Base-by-base conservation (phyloP, 2,797 vertebrate species). In the Semaprochilodus insignis region DNA sequence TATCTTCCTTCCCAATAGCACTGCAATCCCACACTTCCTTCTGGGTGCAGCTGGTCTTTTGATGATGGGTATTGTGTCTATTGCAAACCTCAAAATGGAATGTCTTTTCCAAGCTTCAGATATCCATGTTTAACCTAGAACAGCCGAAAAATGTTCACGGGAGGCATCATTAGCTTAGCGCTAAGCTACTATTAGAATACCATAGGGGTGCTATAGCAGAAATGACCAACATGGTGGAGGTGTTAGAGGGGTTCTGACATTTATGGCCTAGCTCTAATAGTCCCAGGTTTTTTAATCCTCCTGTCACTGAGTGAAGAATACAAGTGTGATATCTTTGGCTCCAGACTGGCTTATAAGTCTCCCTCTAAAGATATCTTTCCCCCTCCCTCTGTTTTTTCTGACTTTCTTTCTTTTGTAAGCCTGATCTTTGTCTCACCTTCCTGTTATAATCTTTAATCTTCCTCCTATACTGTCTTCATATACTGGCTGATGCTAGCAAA, bases 271-370 rank as follows among this genome's bases (percentile, higher is more conserved):
- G 19, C 40, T 48, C 44, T 48, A 16, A 59, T n/a, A n/a, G 55
- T 59, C 7, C 44, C 36, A 70, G 36, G 44, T 21, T 36, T 11
- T 15, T n/a, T 44, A 44, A 23, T 70, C 40, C 19, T 44, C 11
- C 19, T n/a, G n/a, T n/a, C 23, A 40, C 10, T 10, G 44, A 10
- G 10, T 48, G 44, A 48, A 69, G 66, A 69, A 69, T 69, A 44
- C 1, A 31, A 70, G 13, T 11, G 23, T 52, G 23, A 48, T 51
- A 16, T 27, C 69, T 51, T 52, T 23, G 23, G 23, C 13, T 48
- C 40, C n/a, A 48, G 67, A n/a, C 40, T 69, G 40, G 21, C 67
- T 70, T 70, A 48, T 40, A 70, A 48, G 40, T n/a, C 66, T 31
- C 36, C 15, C 0, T 71, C 69, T 25, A 71, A 71, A 15, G 70